Base-by-base conservation (phyloP, 2,113 vertebrate species). In the Kobus ellipsiprymnus region DNA sequence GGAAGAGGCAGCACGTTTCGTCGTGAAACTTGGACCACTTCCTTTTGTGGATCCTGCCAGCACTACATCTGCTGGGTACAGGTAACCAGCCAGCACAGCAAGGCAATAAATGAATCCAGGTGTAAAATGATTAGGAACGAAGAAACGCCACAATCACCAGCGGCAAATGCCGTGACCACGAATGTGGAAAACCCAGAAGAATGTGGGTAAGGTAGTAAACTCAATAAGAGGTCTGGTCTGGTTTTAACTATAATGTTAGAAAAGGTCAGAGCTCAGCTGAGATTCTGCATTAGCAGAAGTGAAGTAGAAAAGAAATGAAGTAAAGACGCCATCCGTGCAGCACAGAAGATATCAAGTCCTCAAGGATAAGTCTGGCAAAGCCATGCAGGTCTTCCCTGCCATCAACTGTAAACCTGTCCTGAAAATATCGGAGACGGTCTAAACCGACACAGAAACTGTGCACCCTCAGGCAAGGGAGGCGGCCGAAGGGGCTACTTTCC, bases 161-260 rank as follows among this genome's bases (percentile, higher is more conserved):
- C 0, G 67, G 50, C 4, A 0, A 1, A 1, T 1, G 14, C 19
- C 2, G 6, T 0, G 21, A 21, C 30, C 0, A 12, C 1, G 4
- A 33, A 2, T 6, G 16, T 21, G 19, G 55, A 10, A 78, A 59
- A 74, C 7, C 46, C 29, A 5, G 13, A 6, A n/a, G 27, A 36
- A 19, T n/a, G 33, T 27, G 5, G 44, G 27, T 9, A 16, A 30
- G 36, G n/a, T 2, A 2, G 30, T 5, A 33, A 19, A 57, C 14
- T 40, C 2, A 6, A 1, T 10, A 14, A 33, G 77, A 27, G 59
- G 11, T 48, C 60, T 46, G 30, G 48, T n/a, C 36, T 27, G 62
- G 30, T 3, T 77, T 52, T 50, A 57, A 13, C 44, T 44, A 27
- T 17, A 52, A 80, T 52, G n/a, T 57, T 16, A 92, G 55, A 46